Evolutionary conservation across 2,888 invertebrate genomes (phyloP), one percentile per base, ranked within the genome.

Genomic region (Cataglyphis cursor): DNA sequence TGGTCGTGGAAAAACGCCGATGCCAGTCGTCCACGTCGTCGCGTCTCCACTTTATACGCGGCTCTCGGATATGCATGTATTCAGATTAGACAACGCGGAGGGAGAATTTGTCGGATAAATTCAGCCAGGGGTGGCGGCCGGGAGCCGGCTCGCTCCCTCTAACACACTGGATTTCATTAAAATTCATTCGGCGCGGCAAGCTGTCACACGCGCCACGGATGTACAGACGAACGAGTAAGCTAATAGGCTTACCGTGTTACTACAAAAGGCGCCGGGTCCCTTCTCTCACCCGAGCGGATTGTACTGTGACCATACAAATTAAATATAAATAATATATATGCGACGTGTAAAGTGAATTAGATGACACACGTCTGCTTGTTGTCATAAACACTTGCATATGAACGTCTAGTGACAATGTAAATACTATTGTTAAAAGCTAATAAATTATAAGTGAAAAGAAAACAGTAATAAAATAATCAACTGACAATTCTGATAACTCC

Each of bases 131-230:
- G 72, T 66, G 41, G 76, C 61, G 80, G 83, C 76, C 73, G 72
- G 84, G 72, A 57, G 28, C 54, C 21, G 59, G 70, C 59, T 48
- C 59, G 66, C 66, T 76, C 66, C 54, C 85, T 81, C 88, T 88
- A 89, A 89, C 89, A 89, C 88, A 82, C 87, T 81, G 84, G 85
- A 89, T 89, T 89, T 89, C 89, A 89, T 89, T 89, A 89, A 89
- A 89, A 89, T 89, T 89, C 89, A 89, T 89, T 89, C 87, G 81
- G 87, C 75, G 83, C 83, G 80, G 85, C 87, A 88, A 87, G 87
- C 85, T 89, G 89, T 89, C 84, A 89, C 87, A 78, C 83, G 82
- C 81, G 68, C 59, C 75, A 61, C 59, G 78, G 41, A 74, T 74
- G 61, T 70, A 72, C 83, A 83, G 62, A 81, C 70, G 72, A 64